phyloP scores from a whole-genome alignment of 2,797 vertebrate genomes.

The Rhabdophis nuchalis region DNA sequence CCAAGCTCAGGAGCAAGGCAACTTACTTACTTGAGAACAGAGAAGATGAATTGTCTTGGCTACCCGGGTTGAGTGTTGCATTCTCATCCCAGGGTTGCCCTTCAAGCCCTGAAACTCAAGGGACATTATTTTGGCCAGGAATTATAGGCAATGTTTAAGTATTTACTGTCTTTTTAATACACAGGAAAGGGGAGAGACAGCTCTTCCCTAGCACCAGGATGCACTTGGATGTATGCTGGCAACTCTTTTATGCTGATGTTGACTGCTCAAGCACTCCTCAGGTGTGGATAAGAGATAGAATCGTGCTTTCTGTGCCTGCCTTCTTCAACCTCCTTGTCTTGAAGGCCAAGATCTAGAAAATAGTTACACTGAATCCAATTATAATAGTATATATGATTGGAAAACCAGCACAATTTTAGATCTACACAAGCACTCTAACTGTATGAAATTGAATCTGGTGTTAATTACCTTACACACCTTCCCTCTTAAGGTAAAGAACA shows the following conservation, averaged over 20 bases:
- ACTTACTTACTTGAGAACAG: constrained; percentile 83
- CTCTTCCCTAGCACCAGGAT: constrained; percentile 36
- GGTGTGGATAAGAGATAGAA: neutral
- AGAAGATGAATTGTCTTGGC: constrained; percentile 28
- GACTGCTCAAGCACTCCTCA: neutral
- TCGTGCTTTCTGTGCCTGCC: neutral
- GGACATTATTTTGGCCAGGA: fast-evolving
- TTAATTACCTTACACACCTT: neutral
- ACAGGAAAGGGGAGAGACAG: constrained; percentile 39
- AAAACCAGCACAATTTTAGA: neutral
- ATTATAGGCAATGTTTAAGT: constrained; percentile 38
- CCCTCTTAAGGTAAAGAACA: neutral
- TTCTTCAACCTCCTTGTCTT: neutral
- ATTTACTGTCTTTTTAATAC: constrained; percentile 60
- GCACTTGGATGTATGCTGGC: constrained; percentile 33
- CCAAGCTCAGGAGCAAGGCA: constrained; percentile 93
- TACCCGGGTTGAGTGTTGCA: neutral
- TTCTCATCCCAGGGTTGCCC: constrained; percentile 3
- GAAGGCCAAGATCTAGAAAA: neutral
- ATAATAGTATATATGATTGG: neutral
- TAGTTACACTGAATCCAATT: neutral
- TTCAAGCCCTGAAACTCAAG: constrained; percentile 13
- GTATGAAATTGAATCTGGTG: neutral
- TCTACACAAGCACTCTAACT: neutral
- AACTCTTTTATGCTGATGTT: constrained; percentile 14